Conservation (phyloP, 2,888 invertebrate species). For the Drosophila melanosoma region DNA sequence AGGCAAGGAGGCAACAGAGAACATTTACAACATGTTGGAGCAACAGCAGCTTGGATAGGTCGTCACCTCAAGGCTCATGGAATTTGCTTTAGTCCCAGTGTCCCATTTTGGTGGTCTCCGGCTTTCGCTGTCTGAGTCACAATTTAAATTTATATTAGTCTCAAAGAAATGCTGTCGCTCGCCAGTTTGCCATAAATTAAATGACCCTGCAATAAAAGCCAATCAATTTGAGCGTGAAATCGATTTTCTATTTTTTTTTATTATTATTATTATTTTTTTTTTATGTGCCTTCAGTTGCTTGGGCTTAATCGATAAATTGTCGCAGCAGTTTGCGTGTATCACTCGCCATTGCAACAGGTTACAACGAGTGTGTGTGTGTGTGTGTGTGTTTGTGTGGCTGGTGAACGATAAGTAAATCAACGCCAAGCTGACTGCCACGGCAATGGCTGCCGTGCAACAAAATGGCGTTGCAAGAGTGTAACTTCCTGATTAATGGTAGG, state of each 20-base stretch:
- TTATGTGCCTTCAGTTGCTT: background rate
- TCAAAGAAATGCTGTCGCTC: constrained; percentile 56
- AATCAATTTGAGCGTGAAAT: constrained; percentile 80
- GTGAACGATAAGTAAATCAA: constrained; percentile 42
- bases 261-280: background rate
- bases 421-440: constrained; percentile 11
- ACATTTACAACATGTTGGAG: constrained; percentile 50
- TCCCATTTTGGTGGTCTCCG: background rate
- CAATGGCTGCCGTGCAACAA: constrained; percentile 29
- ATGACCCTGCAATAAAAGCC: constrained; percentile 72
- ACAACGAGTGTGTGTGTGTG: constrained; percentile 17
- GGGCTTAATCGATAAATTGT: constrained; percentile 64
- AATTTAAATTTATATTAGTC: constrained; percentile 77
- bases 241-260: constrained; percentile 61
- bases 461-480: constrained; percentile 57
- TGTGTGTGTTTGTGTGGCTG: constrained; percentile 7
- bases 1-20: constrained; percentile 30
- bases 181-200: constrained; percentile 66
- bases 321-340: constrained; percentile 27
- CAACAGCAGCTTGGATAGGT: constrained; percentile 52
- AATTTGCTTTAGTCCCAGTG: constrained; percentile 54
- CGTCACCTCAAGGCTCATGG: constrained; percentile 60
- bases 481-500: constrained; percentile 57
- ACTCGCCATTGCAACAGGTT: constrained; percentile 63
- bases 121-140: constrained; percentile 29